phyloP scores from a whole-genome alignment of 2,888 invertebrate species.

The Sclerodermus sp. region DNA sequence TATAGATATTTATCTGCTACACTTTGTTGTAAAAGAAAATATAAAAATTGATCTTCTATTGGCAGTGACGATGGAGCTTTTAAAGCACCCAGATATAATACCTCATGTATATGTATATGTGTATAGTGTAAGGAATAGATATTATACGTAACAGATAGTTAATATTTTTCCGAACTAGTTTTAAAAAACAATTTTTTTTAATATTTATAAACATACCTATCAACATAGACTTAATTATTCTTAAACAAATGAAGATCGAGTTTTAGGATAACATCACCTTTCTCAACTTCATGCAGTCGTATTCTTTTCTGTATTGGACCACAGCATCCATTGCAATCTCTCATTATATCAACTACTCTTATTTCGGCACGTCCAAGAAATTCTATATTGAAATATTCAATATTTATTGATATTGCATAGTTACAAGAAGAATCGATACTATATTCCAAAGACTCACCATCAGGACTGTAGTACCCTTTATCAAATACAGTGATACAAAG shows the following conservation, averaged over 20 bases:
- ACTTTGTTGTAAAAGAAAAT: no score
- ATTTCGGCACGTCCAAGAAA: conserved; percentile 74
- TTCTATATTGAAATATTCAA: conserved; percentile 58
- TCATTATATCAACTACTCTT: conserved; percentile 65
- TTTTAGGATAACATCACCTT: conserved; percentile 71
- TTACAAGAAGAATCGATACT: conserved; percentile 4
- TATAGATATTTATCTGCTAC: no score
- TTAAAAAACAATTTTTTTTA: no score
- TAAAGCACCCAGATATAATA: no score
- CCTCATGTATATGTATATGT: no score
- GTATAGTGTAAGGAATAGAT: no score
- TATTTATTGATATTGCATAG: not conserved
- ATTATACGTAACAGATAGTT: no score
- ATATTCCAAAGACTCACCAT: conserved; percentile 61
- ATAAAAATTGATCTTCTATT: not conserved
- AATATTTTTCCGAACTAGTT: no score
- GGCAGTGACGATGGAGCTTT: not conserved
- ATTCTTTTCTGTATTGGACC: conserved; percentile 70
- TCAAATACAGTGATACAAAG: conserved; percentile 72
- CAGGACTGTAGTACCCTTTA: conserved; percentile 71
- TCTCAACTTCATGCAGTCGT: conserved; percentile 69
- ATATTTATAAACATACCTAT: no score
- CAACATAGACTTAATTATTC: conserved; percentile 32
- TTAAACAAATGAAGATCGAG: conserved; percentile 69
- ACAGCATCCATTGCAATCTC: conserved; percentile 61